These are phyloP conservation scores for Heliothis virescens DNA, from an alignment of 1,140 invertebrate genomes.

Conservation along the genomic window DNA sequence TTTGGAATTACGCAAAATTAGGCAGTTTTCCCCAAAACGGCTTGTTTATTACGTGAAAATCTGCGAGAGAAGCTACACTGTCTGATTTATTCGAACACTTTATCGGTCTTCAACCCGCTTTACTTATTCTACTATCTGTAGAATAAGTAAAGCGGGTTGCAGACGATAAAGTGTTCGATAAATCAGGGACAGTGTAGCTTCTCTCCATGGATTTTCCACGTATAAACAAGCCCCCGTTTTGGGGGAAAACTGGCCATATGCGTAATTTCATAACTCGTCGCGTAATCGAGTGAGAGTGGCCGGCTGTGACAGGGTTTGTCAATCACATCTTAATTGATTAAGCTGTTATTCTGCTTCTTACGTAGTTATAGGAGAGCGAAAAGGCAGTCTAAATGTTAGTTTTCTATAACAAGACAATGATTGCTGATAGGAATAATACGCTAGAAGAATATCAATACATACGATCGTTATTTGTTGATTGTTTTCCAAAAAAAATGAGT, in stretches of 20 bases:
- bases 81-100: slow-evolving; percentile 65
- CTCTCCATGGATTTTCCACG: slow-evolving; percentile 65
- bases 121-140: no score
- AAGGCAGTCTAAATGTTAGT: no score
- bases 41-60: slow-evolving; percentile 66
- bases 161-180: slow-evolving; percentile 64
- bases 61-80: slow-evolving; percentile 58
- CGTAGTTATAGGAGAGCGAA: no score
- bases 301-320: slow-evolving; percentile 36
- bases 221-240: slow-evolving; percentile 56
- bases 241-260: slow-evolving; percentile 54
- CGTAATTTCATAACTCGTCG: slow-evolving; percentile 47
- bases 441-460: no score
- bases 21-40: slow-evolving; percentile 50
- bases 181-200: slow-evolving; percentile 61
- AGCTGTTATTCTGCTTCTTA: background rate
- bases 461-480: no score
- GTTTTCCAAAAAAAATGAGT: no score
- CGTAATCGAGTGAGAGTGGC: slow-evolving; percentile 57
- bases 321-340: background rate
- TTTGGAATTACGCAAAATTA: slow-evolving; percentile 55
- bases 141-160: slow-evolving; percentile 55
- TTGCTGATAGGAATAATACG: no score
- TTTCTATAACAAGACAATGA: no score
- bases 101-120: slow-evolving; percentile 61